Evolutionary conservation across 2,797 vertebrate genomes (phyloP).

Genomic region (Chloroceryle amazona): DNA sequence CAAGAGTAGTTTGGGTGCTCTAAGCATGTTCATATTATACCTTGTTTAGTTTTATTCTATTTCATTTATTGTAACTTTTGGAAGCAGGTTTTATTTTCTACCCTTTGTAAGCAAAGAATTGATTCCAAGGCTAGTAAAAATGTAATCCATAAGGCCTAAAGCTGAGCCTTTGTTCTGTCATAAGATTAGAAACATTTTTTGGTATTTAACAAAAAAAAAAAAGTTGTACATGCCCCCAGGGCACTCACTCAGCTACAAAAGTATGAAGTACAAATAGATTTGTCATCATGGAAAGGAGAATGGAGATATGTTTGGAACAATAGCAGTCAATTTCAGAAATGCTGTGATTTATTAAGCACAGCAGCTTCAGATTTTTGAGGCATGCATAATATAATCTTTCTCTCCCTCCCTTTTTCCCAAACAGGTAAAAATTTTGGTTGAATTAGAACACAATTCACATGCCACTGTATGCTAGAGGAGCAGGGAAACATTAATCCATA

Average conservation of each 20-base stretch:
- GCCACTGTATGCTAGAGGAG: background rate
- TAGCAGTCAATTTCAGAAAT: slow-evolving; percentile 38
- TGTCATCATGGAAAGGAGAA: slow-evolving; percentile 19
- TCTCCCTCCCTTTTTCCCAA: background rate
- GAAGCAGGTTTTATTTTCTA: background rate
- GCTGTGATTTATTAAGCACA: background rate
- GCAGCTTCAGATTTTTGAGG: slow-evolving; percentile 49
- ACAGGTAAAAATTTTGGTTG: background rate
- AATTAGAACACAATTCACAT: background rate
- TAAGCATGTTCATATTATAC: background rate
- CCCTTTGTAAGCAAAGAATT: background rate
- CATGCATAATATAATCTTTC: slow-evolving; percentile 3
- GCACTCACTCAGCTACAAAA: background rate
- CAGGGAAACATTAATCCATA: background rate
- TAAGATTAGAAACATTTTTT: background rate
- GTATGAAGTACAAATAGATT: background rate
- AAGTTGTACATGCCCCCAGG: background rate
- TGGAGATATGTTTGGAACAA: background rate
- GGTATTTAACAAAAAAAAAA: background rate
- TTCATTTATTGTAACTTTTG: background rate
- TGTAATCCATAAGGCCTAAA: background rate
- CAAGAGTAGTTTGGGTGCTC: background rate
- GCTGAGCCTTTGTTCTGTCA: background rate
- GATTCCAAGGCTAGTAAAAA: background rate
- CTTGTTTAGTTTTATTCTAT: background rate